A percentile compares a stretch with the other conserved stretches of the same genome.
phyloP scores from a whole-genome alignment of 2,113 vertebrate species.

The Pogona vitticeps region DNA sequence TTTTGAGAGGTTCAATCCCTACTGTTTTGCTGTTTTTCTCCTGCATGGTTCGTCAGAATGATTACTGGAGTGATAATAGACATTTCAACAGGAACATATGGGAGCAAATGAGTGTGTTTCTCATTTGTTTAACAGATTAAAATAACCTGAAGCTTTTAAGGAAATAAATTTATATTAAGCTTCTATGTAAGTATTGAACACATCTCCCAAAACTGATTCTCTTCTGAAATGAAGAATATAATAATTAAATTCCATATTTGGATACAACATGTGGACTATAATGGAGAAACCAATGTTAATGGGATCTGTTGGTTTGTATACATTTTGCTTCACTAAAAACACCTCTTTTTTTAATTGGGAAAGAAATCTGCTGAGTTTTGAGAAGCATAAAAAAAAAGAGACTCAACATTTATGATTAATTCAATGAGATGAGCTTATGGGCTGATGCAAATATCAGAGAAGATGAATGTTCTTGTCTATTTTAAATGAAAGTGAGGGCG shows the following conservation, averaged over 20 bases:
- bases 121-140: background rate
- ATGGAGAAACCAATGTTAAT: background rate
- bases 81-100: background rate
- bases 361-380: conserved; percentile 8
- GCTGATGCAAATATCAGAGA: conserved; percentile 53
- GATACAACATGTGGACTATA: background rate
- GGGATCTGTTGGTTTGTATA: background rate
- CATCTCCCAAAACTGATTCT: background rate
- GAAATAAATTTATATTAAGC: background rate
- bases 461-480: conserved; percentile 59
- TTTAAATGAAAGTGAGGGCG: conserved; percentile 40
- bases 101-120: background rate
- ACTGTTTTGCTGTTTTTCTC: background rate
- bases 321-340: background rate
- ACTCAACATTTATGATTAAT: conserved; percentile 39
- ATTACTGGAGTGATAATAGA: background rate
- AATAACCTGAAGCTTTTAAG: background rate
- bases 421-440: conserved; percentile 54
- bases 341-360: background rate
- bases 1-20: background rate
- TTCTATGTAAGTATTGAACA: background rate
- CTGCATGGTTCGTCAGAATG: background rate
- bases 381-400: conserved; percentile 16
- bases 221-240: background rate
- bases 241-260: background rate